Conservation (phyloP, 2,888 invertebrate genomes). For the Ichneumoninae sp. region DNA sequence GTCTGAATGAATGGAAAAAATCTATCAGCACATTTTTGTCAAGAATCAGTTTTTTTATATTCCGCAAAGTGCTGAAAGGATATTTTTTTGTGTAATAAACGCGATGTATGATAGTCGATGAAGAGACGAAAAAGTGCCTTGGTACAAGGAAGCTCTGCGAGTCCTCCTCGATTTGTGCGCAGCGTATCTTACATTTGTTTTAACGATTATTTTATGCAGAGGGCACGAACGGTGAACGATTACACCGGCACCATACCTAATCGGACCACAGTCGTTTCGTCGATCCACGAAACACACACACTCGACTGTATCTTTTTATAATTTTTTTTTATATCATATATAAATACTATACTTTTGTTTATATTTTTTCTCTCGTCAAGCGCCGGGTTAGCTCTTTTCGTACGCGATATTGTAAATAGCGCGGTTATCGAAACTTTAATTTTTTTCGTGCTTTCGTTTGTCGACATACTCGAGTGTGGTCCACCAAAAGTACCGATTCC, state of each 20-base stretch:
- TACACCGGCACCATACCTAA: constrained; percentile 38
- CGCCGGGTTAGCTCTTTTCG: constrained; percentile 32
- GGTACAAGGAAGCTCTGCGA: constrained; percentile 33
- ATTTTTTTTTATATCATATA: constrained; percentile 28
- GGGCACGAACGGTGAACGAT: constrained; percentile 10
- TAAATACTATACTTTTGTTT: constrained; percentile 1
- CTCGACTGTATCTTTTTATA: constrained; percentile 8
- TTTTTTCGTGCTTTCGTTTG: constrained; percentile 35
- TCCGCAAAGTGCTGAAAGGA: constrained; percentile 46
- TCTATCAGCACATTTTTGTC: constrained; percentile 54
- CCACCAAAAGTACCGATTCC: constrained; percentile 10
- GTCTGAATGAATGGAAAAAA: constrained; percentile 26
- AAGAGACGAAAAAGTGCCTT: constrained; percentile 34
- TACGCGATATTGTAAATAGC: constrained; percentile 27
- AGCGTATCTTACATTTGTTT: constrained; percentile 43
- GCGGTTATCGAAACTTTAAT: constrained; percentile 26
- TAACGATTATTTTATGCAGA: constrained; percentile 45
- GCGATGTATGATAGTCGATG: constrained; percentile 41
- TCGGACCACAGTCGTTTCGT: constrained; percentile 8
- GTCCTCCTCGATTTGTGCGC: constrained; percentile 33
- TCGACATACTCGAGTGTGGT: constrained; percentile 33
- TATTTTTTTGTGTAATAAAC: constrained; percentile 34
- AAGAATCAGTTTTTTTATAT: constrained; percentile 53
- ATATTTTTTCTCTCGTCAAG: constrained; percentile 12
- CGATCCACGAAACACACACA: constrained; percentile 38